phyloP scores from a whole-genome alignment of 2,113 vertebrate genomes.

The Salvelinus sp. region DNA sequence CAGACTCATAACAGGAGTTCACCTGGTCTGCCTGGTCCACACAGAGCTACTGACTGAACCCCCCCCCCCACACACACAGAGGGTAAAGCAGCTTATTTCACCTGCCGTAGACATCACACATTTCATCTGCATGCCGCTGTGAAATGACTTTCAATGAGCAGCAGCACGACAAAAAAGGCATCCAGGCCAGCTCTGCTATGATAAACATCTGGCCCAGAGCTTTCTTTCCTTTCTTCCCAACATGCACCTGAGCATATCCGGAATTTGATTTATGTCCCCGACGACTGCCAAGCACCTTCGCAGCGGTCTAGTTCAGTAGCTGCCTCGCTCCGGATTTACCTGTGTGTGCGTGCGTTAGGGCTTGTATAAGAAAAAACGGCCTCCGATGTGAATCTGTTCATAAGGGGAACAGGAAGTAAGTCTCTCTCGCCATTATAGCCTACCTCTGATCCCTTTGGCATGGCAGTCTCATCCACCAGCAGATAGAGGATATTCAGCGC shows the following conservation, averaged over 20 bases:
- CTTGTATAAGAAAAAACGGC: too few relatives aligned
- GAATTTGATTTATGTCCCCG: conserved; percentile 74
- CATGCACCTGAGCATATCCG: conserved; percentile 74
- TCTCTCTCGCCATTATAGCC: not conserved
- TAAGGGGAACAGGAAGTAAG: not conserved
- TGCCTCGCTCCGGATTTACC: conserved; percentile 46
- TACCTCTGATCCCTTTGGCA: conserved; percentile 97
- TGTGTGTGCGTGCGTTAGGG: conserved; percentile 30
- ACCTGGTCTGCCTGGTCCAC: conserved; percentile 38
- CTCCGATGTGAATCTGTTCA: too few relatives aligned
- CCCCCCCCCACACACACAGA: conserved; percentile 15
- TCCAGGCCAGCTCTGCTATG: conserved; percentile 46
- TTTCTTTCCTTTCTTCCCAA: conserved; percentile 52
- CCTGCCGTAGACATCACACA: conserved; percentile 46
- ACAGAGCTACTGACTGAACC: too few relatives aligned
- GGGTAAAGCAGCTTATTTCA: too few relatives aligned
- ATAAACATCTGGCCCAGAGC: conserved; percentile 68
- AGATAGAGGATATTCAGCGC: conserved; percentile 92
- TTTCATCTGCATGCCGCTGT: conserved; percentile 64
- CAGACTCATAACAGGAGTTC: conserved; percentile 42
- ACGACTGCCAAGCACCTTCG: conserved; percentile 37
- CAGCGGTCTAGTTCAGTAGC: conserved; percentile 38
- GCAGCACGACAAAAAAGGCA: conserved; percentile 56
- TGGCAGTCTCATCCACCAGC: conserved; percentile 94
- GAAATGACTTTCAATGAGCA: conserved; percentile 73